These are phyloP conservation scores for Pycnomerus fuliginosus DNA, from an alignment of 2,888 invertebrate genomes.

Conservation along the genomic window DNA sequence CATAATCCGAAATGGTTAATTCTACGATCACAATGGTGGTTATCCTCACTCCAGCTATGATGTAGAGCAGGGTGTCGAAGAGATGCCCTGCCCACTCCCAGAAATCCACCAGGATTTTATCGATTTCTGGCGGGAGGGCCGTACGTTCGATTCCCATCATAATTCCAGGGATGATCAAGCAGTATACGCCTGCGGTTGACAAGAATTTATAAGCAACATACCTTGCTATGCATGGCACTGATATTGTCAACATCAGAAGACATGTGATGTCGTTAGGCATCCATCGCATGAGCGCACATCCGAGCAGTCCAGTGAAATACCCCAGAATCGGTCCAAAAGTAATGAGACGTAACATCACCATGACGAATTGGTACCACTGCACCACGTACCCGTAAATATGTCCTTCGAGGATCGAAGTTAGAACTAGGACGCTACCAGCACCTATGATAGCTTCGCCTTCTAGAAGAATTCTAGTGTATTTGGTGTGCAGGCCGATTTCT, in stretches of 20 bases:
- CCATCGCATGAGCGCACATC: too few species aligned
- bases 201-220: background rate
- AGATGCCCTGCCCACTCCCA: slow-evolving; percentile 4
- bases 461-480: slow-evolving; percentile 4
- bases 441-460: slow-evolving; percentile 8
- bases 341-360: background rate
- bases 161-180: background rate
- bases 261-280: background rate
- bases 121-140: slow-evolving; percentile 2
- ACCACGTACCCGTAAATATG: background rate
- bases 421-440: background rate
- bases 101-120: background rate
- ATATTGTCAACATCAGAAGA: background rate
- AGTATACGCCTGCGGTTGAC: background rate
- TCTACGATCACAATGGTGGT: background rate
- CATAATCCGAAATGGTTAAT: slow-evolving; percentile 1
- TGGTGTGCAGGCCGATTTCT: background rate
- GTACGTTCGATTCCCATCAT: slow-evolving; percentile 2
- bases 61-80: background rate
- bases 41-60: background rate
- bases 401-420: background rate
- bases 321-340: background rate
- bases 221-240: background rate
- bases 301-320: too few species aligned
- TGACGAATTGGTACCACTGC: slow-evolving; percentile 6